Base-by-base conservation (phyloP, 2,113 vertebrate genomes). In the Ctenomys sociabilis region DNA sequence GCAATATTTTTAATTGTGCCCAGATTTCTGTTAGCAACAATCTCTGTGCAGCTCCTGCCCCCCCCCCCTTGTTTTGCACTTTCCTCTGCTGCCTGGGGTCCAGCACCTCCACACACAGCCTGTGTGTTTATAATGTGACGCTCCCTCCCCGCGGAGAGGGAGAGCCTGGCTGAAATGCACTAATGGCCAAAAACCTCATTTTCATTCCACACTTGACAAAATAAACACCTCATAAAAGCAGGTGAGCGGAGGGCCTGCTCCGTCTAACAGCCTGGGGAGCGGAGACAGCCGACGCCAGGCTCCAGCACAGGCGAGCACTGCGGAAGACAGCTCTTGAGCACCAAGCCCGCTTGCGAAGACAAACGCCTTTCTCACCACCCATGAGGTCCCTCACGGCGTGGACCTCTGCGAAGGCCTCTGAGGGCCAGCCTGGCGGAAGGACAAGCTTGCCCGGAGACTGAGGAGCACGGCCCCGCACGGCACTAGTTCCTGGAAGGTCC, bases 171-270 rank as follows among this genome's bases (percentile, higher is more conserved):
- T 88, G 80, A 97, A 52, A 88, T 85, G 93, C 96, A 93, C 85
- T 88, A 0, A 97, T 82, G 88, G 11, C 8, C 32, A 37, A 59
- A 95, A 93, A 96, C 72, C 86, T 97, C 95, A 95, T 97, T 98
- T 96, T 86, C 97, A 96, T 92, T 96, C 93, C 73, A 93, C 52
- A 84, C 35, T 92, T 90, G 97, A 96, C 84, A 97, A 98, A 97
- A 88, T 88, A 52, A 98, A 97, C 97, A 98, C 91, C 97, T 97
- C 96, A 96, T 92, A 97, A 97, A 98, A 85, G 96, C 94, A 97
- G 82, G 84, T 94, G 96, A 95, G 97, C 85, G 96, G 88, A 96
- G 96, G 86, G 35, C 80, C 90, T 49, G 94, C 22, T 63, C 14
- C 30, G 91, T 87, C 85, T 94, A 59, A 96, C 95, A 96, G 92